A percentile compares a stretch with the other conserved stretches of the same genome.
Evolutionary conservation across 2,888 invertebrate species (phyloP).

Genomic region (Heliconius ismenius): DNA sequence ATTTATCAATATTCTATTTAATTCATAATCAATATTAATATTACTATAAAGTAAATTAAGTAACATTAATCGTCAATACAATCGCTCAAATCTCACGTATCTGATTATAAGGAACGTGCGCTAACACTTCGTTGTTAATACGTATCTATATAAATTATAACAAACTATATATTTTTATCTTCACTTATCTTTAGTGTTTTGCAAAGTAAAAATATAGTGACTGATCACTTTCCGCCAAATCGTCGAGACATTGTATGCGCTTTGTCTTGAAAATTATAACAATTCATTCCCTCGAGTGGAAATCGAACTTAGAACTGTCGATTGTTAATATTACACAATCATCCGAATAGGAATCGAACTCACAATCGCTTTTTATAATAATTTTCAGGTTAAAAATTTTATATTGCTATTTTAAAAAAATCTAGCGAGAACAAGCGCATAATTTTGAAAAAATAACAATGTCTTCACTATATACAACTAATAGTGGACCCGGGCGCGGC

Average conservation of each 20-base stretch:
- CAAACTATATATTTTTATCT: conserved; percentile 1
- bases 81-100: conserved; percentile 2
- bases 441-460: too few species aligned
- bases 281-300: too few species aligned
- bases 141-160: not conserved
- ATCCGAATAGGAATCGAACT: not conserved
- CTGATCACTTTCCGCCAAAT: too few species aligned
- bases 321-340: too few species aligned
- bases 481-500: too few species aligned
- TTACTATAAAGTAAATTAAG: conserved; percentile 1
- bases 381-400: too few species aligned
- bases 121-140: not conserved
- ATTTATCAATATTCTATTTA: not conserved
- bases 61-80: conserved; percentile 6
- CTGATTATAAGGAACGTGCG: not conserved
- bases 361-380: not conserved
- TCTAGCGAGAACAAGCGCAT: too few species aligned
- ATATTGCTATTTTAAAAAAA: too few species aligned
- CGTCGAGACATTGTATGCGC: not conserved
- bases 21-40: not conserved
- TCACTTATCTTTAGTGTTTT: not conserved
- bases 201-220: not conserved
- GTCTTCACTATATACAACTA: too few species aligned
- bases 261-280: not conserved
- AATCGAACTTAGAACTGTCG: too few species aligned